Conservation (phyloP, 2,113 vertebrate genomes). For the Peromyscus californicus region DNA sequence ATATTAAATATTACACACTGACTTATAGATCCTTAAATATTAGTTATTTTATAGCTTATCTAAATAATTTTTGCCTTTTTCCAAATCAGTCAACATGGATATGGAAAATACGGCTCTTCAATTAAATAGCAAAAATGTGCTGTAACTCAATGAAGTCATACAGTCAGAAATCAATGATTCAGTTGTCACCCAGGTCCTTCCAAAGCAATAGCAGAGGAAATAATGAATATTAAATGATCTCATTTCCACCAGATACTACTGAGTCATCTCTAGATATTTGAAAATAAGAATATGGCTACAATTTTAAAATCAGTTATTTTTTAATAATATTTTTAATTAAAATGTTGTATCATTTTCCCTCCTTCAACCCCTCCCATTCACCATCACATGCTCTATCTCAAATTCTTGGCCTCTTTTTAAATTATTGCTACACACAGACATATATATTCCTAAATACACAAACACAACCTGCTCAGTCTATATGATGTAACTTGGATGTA, state of each 20-base stretch:
- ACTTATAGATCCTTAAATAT: neutral
- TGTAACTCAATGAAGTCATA: constrained; percentile 53
- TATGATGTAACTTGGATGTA: neutral
- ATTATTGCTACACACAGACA: neutral
- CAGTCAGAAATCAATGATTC: constrained; percentile 32
- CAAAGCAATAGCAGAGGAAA: constrained; percentile 59
- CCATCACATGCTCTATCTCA: neutral
- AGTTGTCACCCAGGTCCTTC: constrained; percentile 7
- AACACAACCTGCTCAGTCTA: neutral
- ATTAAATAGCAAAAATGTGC: constrained; percentile 64
- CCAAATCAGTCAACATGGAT: neutral
- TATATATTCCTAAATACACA: neutral
- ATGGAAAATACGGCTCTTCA: constrained; percentile 23
- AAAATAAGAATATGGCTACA: constrained; percentile 20
- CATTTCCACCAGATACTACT: constrained; percentile 39
- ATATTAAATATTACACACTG: neutral
- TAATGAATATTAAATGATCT: constrained; percentile 61
- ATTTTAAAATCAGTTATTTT: constrained; percentile 19
- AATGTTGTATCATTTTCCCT: neutral
- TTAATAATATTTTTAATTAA: neutral
- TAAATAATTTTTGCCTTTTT: neutral
- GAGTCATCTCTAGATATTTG: constrained; percentile 32
- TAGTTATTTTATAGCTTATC: constrained; percentile 22
- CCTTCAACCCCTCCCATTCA: neutral
- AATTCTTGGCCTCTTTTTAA: neutral